Evolutionary conservation across 2,888 invertebrate species (phyloP).

Genomic region (Herminia tarsipennalis): DNA sequence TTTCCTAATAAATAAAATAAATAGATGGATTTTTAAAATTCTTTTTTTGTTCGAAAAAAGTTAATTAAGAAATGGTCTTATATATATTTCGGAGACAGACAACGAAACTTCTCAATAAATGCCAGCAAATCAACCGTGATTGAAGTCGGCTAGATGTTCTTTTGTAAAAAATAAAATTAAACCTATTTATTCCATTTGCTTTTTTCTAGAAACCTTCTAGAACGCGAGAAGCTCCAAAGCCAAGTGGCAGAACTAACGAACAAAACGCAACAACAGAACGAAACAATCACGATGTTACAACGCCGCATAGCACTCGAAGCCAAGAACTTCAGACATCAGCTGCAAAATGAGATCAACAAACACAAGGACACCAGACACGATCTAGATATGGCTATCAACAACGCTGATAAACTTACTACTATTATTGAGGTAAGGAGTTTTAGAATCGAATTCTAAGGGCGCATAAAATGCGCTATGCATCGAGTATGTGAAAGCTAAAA

Average conservation of each 20-base stretch:
- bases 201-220: slow-evolving; percentile 86
- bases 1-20: too few relatives aligned
- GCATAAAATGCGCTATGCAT: too few relatives aligned
- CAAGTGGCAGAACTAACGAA: slow-evolving; percentile 85
- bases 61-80: too few relatives aligned
- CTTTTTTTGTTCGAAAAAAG: too few relatives aligned
- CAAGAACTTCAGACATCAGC: slow-evolving; percentile 90
- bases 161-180: too few relatives aligned
- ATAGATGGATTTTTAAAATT: too few relatives aligned
- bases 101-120: too few relatives aligned
- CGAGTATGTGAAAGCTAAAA: too few relatives aligned
- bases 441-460: too few relatives aligned
- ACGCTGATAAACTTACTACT: slow-evolving; percentile 86
- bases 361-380: slow-evolving; percentile 89
- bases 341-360: slow-evolving; percentile 88
- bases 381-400: slow-evolving; percentile 86
- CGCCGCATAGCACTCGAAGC: slow-evolving; percentile 89
- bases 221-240: slow-evolving; percentile 90
- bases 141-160: too few relatives aligned
- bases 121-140: too few relatives aligned
- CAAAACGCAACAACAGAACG: slow-evolving; percentile 86
- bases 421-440: slow-evolving; percentile 86
- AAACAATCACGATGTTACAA: slow-evolving; percentile 87
- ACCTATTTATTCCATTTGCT: neutral
- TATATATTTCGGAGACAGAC: too few relatives aligned